A percentile compares a stretch with the other conserved stretches of the same genome.
phyloP scores from a whole-genome alignment of 2,797 vertebrate genomes.

The Falco berigora region DNA sequence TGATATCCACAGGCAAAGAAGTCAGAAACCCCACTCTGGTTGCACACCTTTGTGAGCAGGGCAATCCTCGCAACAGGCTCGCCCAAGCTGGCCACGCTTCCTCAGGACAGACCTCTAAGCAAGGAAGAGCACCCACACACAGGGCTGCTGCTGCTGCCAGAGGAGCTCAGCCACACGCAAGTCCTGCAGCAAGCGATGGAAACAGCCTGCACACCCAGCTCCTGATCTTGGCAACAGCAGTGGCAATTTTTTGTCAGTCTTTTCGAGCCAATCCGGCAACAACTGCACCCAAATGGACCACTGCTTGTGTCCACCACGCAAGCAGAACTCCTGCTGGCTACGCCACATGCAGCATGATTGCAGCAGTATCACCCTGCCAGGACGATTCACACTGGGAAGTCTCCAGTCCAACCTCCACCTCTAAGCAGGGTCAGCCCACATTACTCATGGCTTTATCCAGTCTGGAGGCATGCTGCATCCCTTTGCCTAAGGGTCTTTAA shows the following conservation, averaged over 20 bases:
- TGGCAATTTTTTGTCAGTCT: not conserved
- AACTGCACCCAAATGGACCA: accelerated
- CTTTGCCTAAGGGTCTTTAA: not conserved
- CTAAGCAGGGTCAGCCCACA: not conserved
- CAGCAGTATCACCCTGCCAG: not conserved
- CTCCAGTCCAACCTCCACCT: not conserved
- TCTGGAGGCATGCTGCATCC: not conserved
- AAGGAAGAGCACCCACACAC: accelerated
- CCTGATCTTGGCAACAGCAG: not conserved
- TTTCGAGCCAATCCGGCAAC: not conserved
- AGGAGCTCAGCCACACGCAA: not conserved
- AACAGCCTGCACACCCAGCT: not conserved
- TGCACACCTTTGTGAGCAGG: not conserved
- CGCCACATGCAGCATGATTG: accelerated
- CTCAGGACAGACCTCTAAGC: not conserved
- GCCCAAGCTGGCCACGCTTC: accelerated
- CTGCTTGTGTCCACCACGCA: not conserved
- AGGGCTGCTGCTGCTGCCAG: not conserved
- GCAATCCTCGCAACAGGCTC: not conserved
- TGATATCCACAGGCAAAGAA: not conserved
- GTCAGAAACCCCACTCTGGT: not conserved
- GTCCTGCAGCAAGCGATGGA: not conserved
- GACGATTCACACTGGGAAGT: accelerated
- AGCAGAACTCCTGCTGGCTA: not conserved
- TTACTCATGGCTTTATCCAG: not conserved